Base-by-base conservation (phyloP, 2,797 vertebrate genomes). In the Gymnopithys bicolor region DNA sequence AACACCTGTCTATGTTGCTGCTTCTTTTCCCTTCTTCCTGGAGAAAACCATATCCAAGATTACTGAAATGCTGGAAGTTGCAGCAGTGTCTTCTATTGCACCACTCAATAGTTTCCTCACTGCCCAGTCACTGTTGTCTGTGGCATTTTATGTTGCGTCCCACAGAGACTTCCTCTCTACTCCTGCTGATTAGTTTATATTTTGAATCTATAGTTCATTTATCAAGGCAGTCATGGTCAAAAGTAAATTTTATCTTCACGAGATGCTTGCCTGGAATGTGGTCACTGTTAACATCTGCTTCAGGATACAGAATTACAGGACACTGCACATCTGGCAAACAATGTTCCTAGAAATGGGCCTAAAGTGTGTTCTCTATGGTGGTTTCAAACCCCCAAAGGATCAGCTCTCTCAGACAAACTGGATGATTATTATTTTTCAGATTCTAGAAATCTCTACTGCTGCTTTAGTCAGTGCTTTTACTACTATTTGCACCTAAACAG, bases 401-500 rank as follows among this genome's bases (percentile, higher is more conserved):
- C 35, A 69, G 35, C 28, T 21, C n/a, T 68, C 52, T 76, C 66
- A 75, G 48, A 79, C 58, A 73, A 86, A 84, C 37, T 23, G 18
- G 12, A 84, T 67, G 32, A 89, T 87, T 5, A 0, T 67, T 92
- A 39, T 70, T 91, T 87, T 90, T 56, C 75, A 92, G 19, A 71
- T 90, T 93, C 81, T 77, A 80, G 90, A 92, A 90, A 48, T 71
- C 68, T 95, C 84, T 92, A 1, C 30, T 67, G n/a, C 52, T 90
- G 49, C 67, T 91, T 94, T 62, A 87, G 39, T 81, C 62, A 85
- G 49, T 75, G 66, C 32, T 91, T 88, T 94, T 94, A 94, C 87
- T 95, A 88, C 87, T 88, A 7, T 58, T 93, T 92, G 69, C 84
- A 93, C 85, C 79, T 94, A 60, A 95, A 73, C 78, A 89, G 48